Evolutionary conservation across 2,888 invertebrate genomes (phyloP).

Genomic region (Cryptophagus acutangulus): DNA sequence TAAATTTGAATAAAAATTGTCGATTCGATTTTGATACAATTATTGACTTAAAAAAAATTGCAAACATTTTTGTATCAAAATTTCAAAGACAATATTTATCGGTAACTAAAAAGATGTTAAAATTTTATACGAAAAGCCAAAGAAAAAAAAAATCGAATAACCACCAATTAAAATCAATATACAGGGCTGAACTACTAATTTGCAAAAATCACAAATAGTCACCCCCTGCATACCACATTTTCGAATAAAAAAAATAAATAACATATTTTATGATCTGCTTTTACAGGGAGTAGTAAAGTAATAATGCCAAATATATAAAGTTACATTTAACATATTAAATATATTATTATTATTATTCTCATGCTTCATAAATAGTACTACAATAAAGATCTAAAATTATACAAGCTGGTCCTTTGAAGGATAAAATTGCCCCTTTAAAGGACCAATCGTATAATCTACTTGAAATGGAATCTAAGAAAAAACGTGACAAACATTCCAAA

Average conservation of each 20-base stretch:
- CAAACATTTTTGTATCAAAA: slow-evolving; percentile 10
- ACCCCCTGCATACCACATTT: no score
- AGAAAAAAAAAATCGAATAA: slow-evolving; percentile 16
- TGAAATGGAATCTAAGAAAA: no score
- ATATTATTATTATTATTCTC: no score
- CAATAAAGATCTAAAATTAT: no score
- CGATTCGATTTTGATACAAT: no score
- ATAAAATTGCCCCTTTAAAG: no score
- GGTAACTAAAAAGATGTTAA: slow-evolving; percentile 5
- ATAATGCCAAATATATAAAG: slow-evolving; percentile 33
- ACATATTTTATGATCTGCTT: slow-evolving; percentile 19
- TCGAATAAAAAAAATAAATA: slow-evolving; percentile 4
- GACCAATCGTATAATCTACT: no score
- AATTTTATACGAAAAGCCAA: slow-evolving; percentile 2
- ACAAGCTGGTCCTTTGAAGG: no score
- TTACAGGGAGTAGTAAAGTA: slow-evolving; percentile 30
- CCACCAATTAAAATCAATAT: slow-evolving; percentile 9
- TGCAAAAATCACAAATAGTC: no score
- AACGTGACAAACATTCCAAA: no score
- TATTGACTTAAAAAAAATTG: no score
- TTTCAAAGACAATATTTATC: slow-evolving; percentile 4
- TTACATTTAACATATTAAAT: slow-evolving; percentile 13
- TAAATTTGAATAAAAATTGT: slow-evolving; percentile 21
- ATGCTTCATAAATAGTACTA: no score
- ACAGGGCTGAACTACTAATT: slow-evolving; percentile 19